Evolutionary conservation across 2,797 vertebrate genomes (phyloP).

Genomic region (Eptatretus atami): DNA sequence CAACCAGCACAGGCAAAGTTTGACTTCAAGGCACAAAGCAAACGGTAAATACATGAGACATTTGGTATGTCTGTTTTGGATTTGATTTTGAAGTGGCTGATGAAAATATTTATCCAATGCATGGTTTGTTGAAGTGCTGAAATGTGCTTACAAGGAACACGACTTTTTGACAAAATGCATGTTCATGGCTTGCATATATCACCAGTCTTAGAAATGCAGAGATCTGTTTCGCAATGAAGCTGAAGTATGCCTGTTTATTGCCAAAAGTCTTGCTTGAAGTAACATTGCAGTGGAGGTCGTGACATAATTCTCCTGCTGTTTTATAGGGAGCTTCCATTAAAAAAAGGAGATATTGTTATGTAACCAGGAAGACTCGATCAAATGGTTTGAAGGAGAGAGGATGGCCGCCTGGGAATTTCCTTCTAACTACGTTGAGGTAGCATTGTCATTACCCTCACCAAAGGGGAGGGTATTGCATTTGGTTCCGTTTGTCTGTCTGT

Average conservation of each 20-base stretch:
- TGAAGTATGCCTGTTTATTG: too few relatives aligned
- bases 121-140: constrained; percentile 39
- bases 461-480: too few relatives aligned
- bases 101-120: too few relatives aligned
- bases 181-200: too few relatives aligned
- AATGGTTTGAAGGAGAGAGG: constrained; percentile 94
- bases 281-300: background rate
- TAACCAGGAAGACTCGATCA: constrained; percentile 81
- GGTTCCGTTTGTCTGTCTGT: too few relatives aligned
- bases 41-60: background rate
- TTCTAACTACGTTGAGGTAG: constrained; percentile 67
- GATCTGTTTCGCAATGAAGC: background rate
- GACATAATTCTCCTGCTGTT: background rate
- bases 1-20: constrained; percentile 66
- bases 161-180: background rate
- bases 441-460: too few relatives aligned
- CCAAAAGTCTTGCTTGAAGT: background rate
- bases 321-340: constrained; percentile 70
- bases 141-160: constrained; percentile 8
- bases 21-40: constrained; percentile 83
- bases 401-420: constrained; percentile 88
- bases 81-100: too few relatives aligned
- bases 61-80: too few relatives aligned
- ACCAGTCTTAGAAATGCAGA: background rate
- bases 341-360: constrained; percentile 96